A percentile compares a stretch with the other conserved stretches of the same genome.
Evolutionary conservation across 2,797 vertebrate species (phyloP).

Genomic region (Echeneis naucrates): DNA sequence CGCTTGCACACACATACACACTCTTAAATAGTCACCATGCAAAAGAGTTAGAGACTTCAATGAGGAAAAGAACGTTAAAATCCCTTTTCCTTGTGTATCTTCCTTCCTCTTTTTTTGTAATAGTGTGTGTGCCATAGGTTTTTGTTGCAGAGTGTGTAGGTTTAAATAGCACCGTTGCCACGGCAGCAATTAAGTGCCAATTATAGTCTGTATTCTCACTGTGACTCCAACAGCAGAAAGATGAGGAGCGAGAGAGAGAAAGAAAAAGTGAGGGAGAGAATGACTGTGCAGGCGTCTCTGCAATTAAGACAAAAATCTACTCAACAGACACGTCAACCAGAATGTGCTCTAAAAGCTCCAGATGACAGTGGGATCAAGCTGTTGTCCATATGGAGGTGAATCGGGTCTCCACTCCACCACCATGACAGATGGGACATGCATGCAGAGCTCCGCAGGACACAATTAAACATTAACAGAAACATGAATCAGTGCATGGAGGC

Average conservation of each 20-base stretch:
- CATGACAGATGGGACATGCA: slow-evolving; percentile 50
- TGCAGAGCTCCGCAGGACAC: slow-evolving; percentile 42
- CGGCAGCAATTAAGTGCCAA: slow-evolving; percentile 82
- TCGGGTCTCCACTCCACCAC: slow-evolving; percentile 38
- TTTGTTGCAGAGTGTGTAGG: slow-evolving; percentile 58
- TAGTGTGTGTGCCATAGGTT: slow-evolving; percentile 8
- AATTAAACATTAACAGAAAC: slow-evolving; percentile 58
- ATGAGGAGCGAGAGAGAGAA: slow-evolving; percentile 47
- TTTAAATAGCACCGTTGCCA: slow-evolving; percentile 81
- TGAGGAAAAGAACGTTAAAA: slow-evolving; percentile 10
- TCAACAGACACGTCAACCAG: slow-evolving; percentile 10
- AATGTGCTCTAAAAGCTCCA: slow-evolving; percentile 24
- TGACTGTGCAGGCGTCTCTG: slow-evolving; percentile 28
- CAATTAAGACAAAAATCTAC: slow-evolving; percentile 44
- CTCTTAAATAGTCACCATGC: slow-evolving; percentile 3
- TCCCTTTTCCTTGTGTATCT: slow-evolving; percentile 16
- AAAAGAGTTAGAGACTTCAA: slow-evolving; percentile 30
- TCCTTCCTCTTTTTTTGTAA: slow-evolving; percentile 24
- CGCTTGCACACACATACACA: not conserved
- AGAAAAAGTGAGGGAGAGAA: slow-evolving; percentile 37
- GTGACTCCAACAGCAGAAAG: slow-evolving; percentile 50
- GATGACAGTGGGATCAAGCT: slow-evolving; percentile 19
- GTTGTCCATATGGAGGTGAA: slow-evolving; percentile 28
- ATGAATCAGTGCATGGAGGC: slow-evolving; percentile 5
- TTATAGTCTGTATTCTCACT: slow-evolving; percentile 75